Evolutionary conservation across 2,113 vertebrate genomes (phyloP), one percentile per base, ranked within the genome.

Genomic region (Oceanodroma tethys): DNA sequence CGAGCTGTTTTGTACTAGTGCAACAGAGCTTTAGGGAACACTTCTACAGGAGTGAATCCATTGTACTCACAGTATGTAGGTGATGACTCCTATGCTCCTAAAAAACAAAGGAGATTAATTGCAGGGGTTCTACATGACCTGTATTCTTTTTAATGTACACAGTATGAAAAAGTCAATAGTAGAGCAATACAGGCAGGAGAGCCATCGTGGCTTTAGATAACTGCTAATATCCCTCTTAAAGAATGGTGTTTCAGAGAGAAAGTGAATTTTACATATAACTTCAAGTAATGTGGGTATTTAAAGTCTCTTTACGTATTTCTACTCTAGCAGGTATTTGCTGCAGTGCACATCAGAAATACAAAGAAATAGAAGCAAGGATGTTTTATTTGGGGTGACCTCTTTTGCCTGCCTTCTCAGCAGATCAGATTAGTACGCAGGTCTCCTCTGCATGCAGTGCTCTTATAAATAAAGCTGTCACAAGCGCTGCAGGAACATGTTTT

Each of bases 51-150:
- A 81, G 11, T 4, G 7, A 71, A 75, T 38, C 23, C 34, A 13
- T 60, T 36, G 80, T 97, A 99, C 99, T 99, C 98, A 99, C 99
- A 99, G 98, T 93, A 99, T 99, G 86, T 99, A 99, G 71, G 99
- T 99, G 98, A 99, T 99, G 96, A 99, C 99, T 73, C 99, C 99
- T 26, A 99, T 99, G 97, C 99, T 99, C 99, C 99, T 99, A 96
- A 47, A 98, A 98, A 97, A 96, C 43, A 98, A 70, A 98, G 68
- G 94, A 94, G 7, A 86, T 25, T 40, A 47, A 78, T 97, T 86
- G 40, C 60, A 93, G 36, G 7, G 13, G 7, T 72, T 86, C 67
- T 38, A 27, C 15, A 42, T 32, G 21, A 76, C 25, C 34, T 66
- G 22, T 34, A 34, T 60, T 78, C 9, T 59, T 76, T 62, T 52